phyloP scores from a whole-genome alignment of 2,113 vertebrate genomes.

The Agapornis roseicollis region DNA sequence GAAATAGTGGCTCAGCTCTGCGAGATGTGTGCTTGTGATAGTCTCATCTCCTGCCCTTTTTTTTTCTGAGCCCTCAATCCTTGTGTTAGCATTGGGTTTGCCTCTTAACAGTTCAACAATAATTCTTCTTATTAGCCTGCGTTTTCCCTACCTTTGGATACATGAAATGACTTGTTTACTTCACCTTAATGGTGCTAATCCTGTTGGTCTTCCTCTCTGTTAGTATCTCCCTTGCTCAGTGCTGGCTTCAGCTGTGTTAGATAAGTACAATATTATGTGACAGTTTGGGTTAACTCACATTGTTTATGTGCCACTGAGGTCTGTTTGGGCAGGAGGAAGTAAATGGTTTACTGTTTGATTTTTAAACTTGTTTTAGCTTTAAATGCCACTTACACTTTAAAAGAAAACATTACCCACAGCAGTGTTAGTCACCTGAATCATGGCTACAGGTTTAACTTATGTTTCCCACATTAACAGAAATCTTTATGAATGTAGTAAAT shows the following conservation, averaged over 20 bases:
- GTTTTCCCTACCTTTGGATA: background rate
- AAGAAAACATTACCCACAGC: background rate
- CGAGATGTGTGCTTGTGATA: background rate
- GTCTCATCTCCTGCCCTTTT: background rate
- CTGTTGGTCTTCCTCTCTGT: background rate
- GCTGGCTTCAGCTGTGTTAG: background rate
- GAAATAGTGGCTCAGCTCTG: background rate
- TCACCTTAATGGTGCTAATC: background rate
- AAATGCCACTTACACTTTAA: background rate
- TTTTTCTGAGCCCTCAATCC: background rate
- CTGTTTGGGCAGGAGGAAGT: slow-evolving; percentile 14
- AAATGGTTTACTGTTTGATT: background rate
- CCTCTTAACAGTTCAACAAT: background rate
- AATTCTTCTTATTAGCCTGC: background rate
- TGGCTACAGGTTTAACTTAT: background rate
- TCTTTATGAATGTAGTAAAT: background rate
- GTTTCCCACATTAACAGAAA: background rate
- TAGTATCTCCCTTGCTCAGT: background rate
- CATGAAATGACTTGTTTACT: background rate
- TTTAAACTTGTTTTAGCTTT: slow-evolving; percentile 32
- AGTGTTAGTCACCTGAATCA: background rate
- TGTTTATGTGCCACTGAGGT: background rate
- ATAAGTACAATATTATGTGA: background rate
- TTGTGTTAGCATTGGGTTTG: background rate
- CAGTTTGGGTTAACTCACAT: background rate